Conservation (phyloP, 2,888 invertebrate species). For the Parascotia fuliginaria region DNA sequence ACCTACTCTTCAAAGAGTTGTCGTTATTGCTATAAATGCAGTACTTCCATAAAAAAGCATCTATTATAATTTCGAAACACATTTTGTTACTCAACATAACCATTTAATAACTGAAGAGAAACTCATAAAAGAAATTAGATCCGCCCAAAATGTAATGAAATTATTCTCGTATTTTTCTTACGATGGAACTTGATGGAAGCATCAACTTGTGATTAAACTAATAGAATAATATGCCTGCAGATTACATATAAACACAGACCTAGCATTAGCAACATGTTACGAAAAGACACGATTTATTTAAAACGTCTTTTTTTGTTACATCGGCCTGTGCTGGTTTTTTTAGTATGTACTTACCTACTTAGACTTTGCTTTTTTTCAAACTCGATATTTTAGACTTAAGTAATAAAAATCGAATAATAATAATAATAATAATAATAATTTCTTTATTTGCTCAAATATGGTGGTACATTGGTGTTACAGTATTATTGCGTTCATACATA, state of each 20-base stretch:
- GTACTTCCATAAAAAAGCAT: constrained; percentile 6
- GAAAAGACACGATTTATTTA: neutral
- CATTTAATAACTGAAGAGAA: constrained; percentile 17
- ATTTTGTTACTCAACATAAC: constrained; percentile 22
- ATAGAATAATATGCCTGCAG: constrained; percentile 19
- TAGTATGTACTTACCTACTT: no score
- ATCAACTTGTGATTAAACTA: constrained; percentile 5
- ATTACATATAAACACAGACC: neutral
- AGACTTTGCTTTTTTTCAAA: no score
- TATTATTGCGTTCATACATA: no score
- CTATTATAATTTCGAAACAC: constrained; percentile 24
- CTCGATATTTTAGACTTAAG: no score
- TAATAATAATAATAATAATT: no score
- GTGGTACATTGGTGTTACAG: no score
- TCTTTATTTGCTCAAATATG: no score
- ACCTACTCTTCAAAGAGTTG: constrained; percentile 17
- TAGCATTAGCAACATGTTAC: neutral
- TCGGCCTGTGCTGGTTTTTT: neutral
- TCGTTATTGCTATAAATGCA: constrained; percentile 23
- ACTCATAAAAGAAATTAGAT: constrained; percentile 16
- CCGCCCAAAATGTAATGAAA: constrained; percentile 8
- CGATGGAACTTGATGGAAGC: neutral
- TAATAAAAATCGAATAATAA: no score
- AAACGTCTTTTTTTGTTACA: neutral
- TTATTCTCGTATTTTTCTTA: constrained; percentile 16